Percentiles rank a stretch among this genome's conserved stretches.
phyloP scores from a whole-genome alignment of 2,888 invertebrate genomes.

The Diploptera punctata region DNA sequence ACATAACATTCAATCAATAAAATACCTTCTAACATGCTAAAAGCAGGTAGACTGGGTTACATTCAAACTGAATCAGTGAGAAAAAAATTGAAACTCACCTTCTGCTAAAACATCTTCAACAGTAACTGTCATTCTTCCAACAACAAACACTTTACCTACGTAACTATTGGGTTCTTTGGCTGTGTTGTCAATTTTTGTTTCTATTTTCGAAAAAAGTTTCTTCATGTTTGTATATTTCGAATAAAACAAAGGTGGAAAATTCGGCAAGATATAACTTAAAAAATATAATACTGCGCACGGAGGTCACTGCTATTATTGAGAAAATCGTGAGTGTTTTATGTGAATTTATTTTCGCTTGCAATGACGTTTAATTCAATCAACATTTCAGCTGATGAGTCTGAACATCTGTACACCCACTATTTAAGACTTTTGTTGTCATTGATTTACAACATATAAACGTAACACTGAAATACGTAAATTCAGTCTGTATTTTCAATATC shows the following conservation, averaged over 20 bases:
- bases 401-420: too few species aligned
- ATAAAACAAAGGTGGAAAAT: too few species aligned
- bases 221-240: constrained; percentile 79
- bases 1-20: too few species aligned
- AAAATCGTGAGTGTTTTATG: background rate
- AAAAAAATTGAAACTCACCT: too few species aligned
- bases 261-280: background rate
- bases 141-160: constrained; percentile 80
- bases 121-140: constrained; percentile 77
- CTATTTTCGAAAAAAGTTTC: constrained; percentile 78
- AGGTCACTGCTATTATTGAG: background rate
- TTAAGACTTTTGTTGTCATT: too few species aligned
- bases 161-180: constrained; percentile 72
- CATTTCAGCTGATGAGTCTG: constrained; percentile 19
- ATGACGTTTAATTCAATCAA: constrained; percentile 14
- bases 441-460: too few species aligned
- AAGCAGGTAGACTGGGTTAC: too few species aligned
- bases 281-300: constrained; percentile 3
- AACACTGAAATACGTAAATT: constrained; percentile 11
- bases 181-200: constrained; percentile 70
- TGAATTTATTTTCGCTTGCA: background rate
- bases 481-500: background rate
- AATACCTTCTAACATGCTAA: too few species aligned
- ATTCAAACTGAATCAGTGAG: too few species aligned
- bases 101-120: constrained; percentile 89